Conservation (phyloP, 2,113 vertebrate genomes). For the Empidonax alnorum region DNA sequence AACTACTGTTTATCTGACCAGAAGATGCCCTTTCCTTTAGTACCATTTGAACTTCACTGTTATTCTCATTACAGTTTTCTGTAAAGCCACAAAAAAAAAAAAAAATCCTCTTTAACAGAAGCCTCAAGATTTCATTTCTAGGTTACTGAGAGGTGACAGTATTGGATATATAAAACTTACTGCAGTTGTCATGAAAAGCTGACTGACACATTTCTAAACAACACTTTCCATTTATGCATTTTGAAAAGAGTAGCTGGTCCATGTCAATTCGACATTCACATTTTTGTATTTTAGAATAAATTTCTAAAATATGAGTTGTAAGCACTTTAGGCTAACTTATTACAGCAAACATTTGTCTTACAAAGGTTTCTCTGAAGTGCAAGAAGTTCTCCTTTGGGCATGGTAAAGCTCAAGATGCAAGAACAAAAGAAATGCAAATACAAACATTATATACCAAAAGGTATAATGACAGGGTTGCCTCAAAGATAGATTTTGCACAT, state of each 20-base stretch:
- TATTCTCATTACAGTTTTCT: conserved; percentile 13
- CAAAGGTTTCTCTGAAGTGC: conserved; percentile 42
- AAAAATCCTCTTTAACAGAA: neutral
- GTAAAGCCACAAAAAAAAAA: neutral
- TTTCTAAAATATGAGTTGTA: neutral
- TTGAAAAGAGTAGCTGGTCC: neutral
- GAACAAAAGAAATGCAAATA: conserved; percentile 64
- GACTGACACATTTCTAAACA: neutral
- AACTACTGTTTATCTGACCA: conserved; percentile 28
- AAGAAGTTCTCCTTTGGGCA: conserved; percentile 35
- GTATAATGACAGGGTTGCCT: conserved; percentile 35
- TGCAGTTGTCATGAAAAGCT: neutral
- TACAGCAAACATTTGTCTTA: neutral
- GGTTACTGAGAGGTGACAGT: neutral
- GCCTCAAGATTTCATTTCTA: neutral
- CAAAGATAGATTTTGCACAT: conserved; percentile 28
- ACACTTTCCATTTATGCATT: neutral
- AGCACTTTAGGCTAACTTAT: conserved; percentile 7
- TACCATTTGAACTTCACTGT: conserved; percentile 3
- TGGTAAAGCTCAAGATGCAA: conserved; percentile 13
- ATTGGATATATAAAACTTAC: neutral
- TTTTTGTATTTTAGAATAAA: neutral
- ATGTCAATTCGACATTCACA: neutral
- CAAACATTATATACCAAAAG: conserved; percentile 31
- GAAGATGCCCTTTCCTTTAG: conserved; percentile 21